Evolutionary conservation across 2,113 vertebrate genomes (phyloP).

Genomic region (Calonectris borealis): DNA sequence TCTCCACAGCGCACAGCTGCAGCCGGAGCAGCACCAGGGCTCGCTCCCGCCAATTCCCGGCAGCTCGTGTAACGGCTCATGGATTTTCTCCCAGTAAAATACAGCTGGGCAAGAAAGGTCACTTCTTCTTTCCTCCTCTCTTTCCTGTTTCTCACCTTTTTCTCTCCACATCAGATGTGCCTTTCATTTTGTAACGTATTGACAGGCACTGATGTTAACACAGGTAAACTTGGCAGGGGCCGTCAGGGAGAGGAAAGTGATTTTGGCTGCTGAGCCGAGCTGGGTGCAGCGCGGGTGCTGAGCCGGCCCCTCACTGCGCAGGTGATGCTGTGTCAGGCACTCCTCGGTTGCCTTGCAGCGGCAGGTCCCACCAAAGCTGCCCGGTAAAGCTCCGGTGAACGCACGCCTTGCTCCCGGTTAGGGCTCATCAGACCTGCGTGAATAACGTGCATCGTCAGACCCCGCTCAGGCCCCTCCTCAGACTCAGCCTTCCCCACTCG

Average conservation of each 20-base stretch:
- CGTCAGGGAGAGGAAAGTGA: rapidly evolving
- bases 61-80: rapidly evolving
- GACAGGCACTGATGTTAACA: background rate
- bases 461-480: background rate
- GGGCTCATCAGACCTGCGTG: background rate
- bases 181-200: background rate
- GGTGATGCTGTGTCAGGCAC: rapidly evolving
- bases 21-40: background rate
- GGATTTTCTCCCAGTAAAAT: background rate
- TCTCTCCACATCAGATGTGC: background rate
- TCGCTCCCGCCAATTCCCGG: rapidly evolving
- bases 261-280: background rate
- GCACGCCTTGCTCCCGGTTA: background rate
- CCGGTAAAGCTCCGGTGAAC: background rate
- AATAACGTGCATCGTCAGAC: background rate
- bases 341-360: rapidly evolving
- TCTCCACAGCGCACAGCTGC: background rate
- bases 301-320: rapidly evolving
- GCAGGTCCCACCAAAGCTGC: background rate
- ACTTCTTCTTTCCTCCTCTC: background rate
- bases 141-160: background rate
- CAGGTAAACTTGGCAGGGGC: background rate
- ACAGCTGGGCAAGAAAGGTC: background rate
- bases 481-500: background rate
- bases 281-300: rapidly evolving